Percentiles rank a stretch among this genome's conserved stretches.
Conservation (phyloP, 2,113 vertebrate species). For the Callospermophilus lateralis region DNA sequence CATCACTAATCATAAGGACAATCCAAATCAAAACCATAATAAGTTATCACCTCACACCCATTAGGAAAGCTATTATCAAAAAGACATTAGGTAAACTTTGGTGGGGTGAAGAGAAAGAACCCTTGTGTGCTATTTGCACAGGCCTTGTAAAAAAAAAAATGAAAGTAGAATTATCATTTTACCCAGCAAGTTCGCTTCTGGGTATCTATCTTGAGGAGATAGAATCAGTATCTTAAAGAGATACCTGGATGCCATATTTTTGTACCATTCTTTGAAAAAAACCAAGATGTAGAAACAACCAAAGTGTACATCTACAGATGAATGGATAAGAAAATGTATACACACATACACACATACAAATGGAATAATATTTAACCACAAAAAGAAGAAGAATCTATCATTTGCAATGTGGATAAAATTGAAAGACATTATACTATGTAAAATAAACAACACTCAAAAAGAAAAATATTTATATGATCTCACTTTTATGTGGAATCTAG, state of each 20-base stretch:
- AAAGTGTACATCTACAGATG: background rate
- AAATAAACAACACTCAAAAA: background rate
- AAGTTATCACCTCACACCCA: too few relatives aligned
- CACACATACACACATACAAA: background rate
- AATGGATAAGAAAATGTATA: background rate
- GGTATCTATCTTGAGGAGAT: background rate
- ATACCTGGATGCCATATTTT: too few relatives aligned
- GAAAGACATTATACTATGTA: background rate
- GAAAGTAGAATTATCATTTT: background rate
- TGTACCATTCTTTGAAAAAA: too few relatives aligned
- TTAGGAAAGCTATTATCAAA: background rate
- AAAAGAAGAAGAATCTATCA: background rate
- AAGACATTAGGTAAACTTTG: background rate
- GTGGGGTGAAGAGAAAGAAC: background rate
- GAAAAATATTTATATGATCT: background rate
- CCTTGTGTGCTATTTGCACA: too few relatives aligned
- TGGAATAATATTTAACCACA: background rate
- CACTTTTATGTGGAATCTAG: too few relatives aligned
- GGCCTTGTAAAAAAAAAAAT: background rate
- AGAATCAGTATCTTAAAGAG: background rate
- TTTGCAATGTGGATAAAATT: background rate
- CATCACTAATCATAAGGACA: too few relatives aligned
- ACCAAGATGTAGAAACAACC: background rate
- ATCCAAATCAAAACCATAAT: too few relatives aligned
- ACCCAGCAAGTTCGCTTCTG: background rate